Evolutionary conservation across 1,140 invertebrate genomes (phyloP).

Genomic region (Oryctes rhinoceros): DNA sequence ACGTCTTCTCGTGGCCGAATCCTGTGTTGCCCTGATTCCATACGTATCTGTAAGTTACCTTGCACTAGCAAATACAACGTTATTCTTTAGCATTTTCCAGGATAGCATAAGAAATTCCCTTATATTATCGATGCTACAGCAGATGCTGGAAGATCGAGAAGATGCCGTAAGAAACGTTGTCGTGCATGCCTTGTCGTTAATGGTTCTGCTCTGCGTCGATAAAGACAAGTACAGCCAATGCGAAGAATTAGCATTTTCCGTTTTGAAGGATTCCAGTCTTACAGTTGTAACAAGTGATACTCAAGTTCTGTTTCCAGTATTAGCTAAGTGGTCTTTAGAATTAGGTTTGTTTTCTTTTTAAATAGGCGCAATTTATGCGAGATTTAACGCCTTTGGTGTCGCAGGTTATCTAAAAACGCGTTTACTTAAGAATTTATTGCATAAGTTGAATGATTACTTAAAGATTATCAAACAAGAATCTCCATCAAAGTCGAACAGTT

Average conservation of each 20-base stretch:
- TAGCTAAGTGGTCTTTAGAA: slow-evolving; percentile 71
- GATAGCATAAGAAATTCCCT: slow-evolving; percentile 73
- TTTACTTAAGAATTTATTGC: slow-evolving; percentile 54
- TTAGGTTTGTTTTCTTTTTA: slow-evolving; percentile 44
- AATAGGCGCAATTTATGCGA: slow-evolving; percentile 7
- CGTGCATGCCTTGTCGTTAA: slow-evolving; percentile 70
- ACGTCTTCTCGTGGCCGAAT: slow-evolving; percentile 76
- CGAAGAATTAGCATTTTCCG: slow-evolving; percentile 67
- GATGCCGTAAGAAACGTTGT: slow-evolving; percentile 71
- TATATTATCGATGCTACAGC: slow-evolving; percentile 78
- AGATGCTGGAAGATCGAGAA: slow-evolving; percentile 79
- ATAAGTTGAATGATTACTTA: slow-evolving; percentile 53
- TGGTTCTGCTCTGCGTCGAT: slow-evolving; percentile 73
- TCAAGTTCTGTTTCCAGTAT: slow-evolving; percentile 64
- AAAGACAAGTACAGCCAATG: slow-evolving; percentile 74
- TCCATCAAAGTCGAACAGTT: slow-evolving; percentile 49
- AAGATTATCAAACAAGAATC: slow-evolving; percentile 51
- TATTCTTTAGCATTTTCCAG: slow-evolving; percentile 7
- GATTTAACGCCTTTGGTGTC: slow-evolving; percentile 4
- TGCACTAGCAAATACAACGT: not conserved
- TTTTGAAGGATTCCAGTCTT: slow-evolving; percentile 65
- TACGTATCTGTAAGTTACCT: slow-evolving; percentile 68
- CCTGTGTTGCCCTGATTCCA: slow-evolving; percentile 76
- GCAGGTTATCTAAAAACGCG: slow-evolving; percentile 47
- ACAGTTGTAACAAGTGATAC: slow-evolving; percentile 64